Evolutionary conservation across 2,888 invertebrate genomes (phyloP), one percentile per base, ranked within the genome.

Genomic region (Belgica antarctica): DNA sequence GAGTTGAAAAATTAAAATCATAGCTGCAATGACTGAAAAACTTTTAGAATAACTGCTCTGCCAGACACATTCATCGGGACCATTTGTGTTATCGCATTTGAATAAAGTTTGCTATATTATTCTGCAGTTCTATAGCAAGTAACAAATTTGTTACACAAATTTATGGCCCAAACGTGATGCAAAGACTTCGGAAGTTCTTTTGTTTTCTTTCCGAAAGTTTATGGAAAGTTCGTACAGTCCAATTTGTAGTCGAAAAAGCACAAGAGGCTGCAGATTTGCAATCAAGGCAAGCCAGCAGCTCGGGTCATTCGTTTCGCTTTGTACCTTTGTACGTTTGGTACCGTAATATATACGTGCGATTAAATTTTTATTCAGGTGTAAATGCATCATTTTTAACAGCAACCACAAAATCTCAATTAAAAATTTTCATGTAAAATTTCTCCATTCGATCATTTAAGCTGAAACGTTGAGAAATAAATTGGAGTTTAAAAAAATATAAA

Each of bases 141-240:
- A 3, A 17, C n/a, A 15, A 62, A 36, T 24, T 62, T 46, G 28
- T 34, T 12, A 65, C 24, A 65, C 27, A 59, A 65, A 41, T 65
- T 65, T 65, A 65, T 65, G 46, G 47, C 28, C 65, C 25, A 19
- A 65, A 65, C 65, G 65, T 65, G 65, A 46, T 65, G 47, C 65
- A 65, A 63, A 8, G 5, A 10, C 19, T 12, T 52, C 5, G 19
- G 22, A 52, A 52, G 12, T 52, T 52, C 52, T 52, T 52, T 52
- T 52, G 52, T 52, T 52, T 52, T 52, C 52, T 52, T 10, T 15
- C 15, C 41, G 4, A 15, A 2, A 12, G 17, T 52, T 19, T 52
- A 8, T 17, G 22, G 22, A 52, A 52, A 52, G 52, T 52, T 22
- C 22, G 17, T 52, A 8, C 22, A 17, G 22, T 52, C 52, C 52